Evolutionary conservation across 1,140 invertebrate species (phyloP).

Genomic region (Dreissena polymorpha): DNA sequence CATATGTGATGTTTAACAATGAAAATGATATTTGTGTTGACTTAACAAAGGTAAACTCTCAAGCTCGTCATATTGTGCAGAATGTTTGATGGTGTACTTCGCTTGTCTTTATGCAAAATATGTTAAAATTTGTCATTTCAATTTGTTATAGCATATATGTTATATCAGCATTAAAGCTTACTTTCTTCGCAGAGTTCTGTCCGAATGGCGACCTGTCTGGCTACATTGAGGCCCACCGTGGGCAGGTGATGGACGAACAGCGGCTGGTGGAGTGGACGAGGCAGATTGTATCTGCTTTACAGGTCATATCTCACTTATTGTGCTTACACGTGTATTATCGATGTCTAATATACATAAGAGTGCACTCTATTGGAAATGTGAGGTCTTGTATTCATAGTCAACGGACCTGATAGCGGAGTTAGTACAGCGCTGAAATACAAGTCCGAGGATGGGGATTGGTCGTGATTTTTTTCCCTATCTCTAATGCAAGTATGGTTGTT

Average conservation of each 20-base stretch:
- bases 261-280: slow-evolving; percentile 27
- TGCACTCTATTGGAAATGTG: no score
- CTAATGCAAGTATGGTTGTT: no score
- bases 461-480: no score
- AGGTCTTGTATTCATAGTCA: no score
- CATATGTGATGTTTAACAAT: background rate
- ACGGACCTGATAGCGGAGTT: no score
- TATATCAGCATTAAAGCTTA: no score
- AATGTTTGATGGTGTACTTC: background rate
- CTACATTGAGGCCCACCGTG: slow-evolving; percentile 11
- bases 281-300: slow-evolving; percentile 22
- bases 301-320: background rate
- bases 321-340: no score
- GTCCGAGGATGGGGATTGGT: no score
- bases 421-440: no score
- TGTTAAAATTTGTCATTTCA: background rate
- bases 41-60: background rate
- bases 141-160: background rate
- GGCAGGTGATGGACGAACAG: slow-evolving; percentile 26
- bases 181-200: slow-evolving; percentile 10
- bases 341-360: no score
- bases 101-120: background rate
- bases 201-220: slow-evolving; percentile 14
- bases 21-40: background rate
- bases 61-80: no score